Base-by-base conservation (phyloP, 2,888 invertebrate genomes). In the Lissocephala sabroskyi region DNA sequence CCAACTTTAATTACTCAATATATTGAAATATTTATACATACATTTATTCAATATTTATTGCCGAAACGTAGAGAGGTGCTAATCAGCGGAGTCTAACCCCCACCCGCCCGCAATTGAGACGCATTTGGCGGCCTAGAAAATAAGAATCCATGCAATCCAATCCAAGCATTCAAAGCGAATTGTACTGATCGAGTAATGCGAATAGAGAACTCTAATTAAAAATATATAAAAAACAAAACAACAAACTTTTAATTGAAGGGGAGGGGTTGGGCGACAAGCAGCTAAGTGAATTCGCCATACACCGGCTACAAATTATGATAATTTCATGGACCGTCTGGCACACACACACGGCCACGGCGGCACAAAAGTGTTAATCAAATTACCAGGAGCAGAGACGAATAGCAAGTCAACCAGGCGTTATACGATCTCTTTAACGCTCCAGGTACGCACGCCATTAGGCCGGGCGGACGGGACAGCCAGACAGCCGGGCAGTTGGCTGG, bases 131-230 rank as follows among this genome's bases (percentile, higher is more conserved):
- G 32, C 18, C 52, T 60, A 49, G 42, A 42, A 19, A 36, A 43
- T 60, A 56, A 50, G 56, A 59, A 49, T 32, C 50, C 47, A 58
- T 50, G n/a, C n/a, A n/a, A n/a, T n/a, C n/a, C n/a, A n/a, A n/a
- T n/a, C n/a, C n/a, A n/a, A n/a, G n/a, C n/a, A n/a, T n/a, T n/a
- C 64, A 68, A 79, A 76, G 79, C 62, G 62, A 79, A 81, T 76
- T 78, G 80, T 80, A 80, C 78, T 80, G 81, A 81, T 65, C 81
- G 80, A 81, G 81, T 77, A 78, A 79, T 57, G 67, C 62, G 75
- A 51, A 43, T 61, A 57, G 73, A 58, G 56, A 71, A 66, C 50
- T 50, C 55, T 33, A 55, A 41, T 50, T 54, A 73, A 37, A 18
- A 37, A 35, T 7, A 32, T 19, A 42, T 16, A 62, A 70, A 48